phyloP scores from a whole-genome alignment of 2,888 invertebrate species.

The Ormyrus rosae region DNA sequence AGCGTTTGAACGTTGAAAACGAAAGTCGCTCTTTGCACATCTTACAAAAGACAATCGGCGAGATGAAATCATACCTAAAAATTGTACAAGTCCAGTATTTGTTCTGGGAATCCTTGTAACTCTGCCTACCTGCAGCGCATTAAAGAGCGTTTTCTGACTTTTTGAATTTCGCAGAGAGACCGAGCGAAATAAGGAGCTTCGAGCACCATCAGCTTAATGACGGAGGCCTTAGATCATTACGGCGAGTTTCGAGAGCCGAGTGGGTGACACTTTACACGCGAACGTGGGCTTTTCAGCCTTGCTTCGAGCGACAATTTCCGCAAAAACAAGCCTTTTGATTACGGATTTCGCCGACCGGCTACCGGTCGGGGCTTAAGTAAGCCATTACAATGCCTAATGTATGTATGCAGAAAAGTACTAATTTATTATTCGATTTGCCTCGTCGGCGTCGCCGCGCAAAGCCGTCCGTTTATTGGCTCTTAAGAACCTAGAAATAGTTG shows the following conservation, averaged over 20 bases:
- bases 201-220: constrained; percentile 53
- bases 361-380: constrained; percentile 5
- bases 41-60: background rate
- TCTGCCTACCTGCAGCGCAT: background rate
- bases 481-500: no score
- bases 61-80: constrained; percentile 40
- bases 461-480: no score
- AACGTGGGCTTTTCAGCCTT: constrained; percentile 55
- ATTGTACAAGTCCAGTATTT: background rate
- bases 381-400: no score
- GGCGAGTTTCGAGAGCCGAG: constrained; percentile 59
- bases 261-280: constrained; percentile 61
- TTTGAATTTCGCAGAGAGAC: background rate
- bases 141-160: background rate
- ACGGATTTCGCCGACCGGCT: constrained; percentile 24
- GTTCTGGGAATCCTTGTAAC: background rate
- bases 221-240: constrained; percentile 59
- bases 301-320: constrained; percentile 34
- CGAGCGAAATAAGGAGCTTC: constrained; percentile 31
- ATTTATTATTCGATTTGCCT: constrained; percentile 4
- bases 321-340: constrained; percentile 28
- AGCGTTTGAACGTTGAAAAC: no score
- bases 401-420: background rate
- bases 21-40: no score
- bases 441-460: background rate